Conservation (phyloP, 2,113 vertebrate species). For the Gasterosteus aculeatus region DNA sequence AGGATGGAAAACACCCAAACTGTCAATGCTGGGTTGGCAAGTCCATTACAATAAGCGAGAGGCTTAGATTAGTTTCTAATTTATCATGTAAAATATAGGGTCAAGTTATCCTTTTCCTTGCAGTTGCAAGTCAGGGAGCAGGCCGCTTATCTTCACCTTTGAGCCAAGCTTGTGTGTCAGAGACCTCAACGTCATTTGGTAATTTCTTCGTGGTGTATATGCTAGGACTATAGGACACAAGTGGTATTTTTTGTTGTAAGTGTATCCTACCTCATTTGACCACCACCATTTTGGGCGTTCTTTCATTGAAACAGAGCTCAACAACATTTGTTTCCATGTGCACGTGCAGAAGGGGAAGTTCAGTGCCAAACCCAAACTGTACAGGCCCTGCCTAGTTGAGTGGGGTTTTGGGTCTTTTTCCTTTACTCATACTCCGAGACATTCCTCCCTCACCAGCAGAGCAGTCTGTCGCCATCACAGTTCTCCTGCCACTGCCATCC, state of each 20-base stretch:
- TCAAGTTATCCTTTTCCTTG: conserved; percentile 39
- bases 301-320: conserved; percentile 45
- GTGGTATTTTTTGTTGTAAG: neutral
- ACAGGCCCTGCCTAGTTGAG: conserved; percentile 40
- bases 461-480: conserved; percentile 62
- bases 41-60: conserved; percentile 51
- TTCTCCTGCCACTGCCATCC: conserved; percentile 46
- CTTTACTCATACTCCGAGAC: conserved; percentile 59
- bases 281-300: conserved; percentile 30
- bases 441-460: conserved; percentile 66
- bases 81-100: conserved; percentile 41
- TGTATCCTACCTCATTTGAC: conserved; percentile 24
- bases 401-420: conserved; percentile 55
- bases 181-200: conserved; percentile 33
- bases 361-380: conserved; percentile 66
- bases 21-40: conserved; percentile 32
- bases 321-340: conserved; percentile 56
- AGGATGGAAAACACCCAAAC: conserved; percentile 39
- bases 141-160: conserved; percentile 46
- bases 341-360: conserved; percentile 44
- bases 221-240: conserved; percentile 31
- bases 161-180: conserved; percentile 41
- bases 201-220: conserved; percentile 39
- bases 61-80: conserved; percentile 40
- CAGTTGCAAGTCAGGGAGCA: conserved; percentile 24